Conservation (phyloP, 2,797 vertebrate species). For the Euthynnus affinis region DNA sequence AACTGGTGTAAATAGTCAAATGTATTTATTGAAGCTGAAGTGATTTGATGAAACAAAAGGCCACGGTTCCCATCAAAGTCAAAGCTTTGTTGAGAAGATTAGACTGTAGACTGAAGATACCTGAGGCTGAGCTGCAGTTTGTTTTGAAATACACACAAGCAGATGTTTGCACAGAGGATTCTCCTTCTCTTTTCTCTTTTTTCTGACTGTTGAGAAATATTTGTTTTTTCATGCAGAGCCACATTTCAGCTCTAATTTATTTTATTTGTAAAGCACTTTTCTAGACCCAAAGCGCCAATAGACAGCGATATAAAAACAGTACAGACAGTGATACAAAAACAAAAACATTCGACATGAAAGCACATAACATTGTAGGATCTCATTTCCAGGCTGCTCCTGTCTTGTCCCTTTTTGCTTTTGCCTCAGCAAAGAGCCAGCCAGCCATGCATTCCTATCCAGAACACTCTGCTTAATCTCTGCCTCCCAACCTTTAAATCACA, state of each 20-base stretch:
- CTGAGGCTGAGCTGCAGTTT: constrained; percentile 41
- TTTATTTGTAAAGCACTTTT: too few relatives aligned
- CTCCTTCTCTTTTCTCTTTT: background rate
- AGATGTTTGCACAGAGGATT: constrained; percentile 50
- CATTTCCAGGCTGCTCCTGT: constrained; percentile 60
- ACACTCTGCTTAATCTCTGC: constrained; percentile 79
- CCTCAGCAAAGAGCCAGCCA: constrained; percentile 64
- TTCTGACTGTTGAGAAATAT: constrained; percentile 34
- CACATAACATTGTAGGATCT: constrained; percentile 1
- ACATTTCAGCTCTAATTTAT: constrained; percentile 37
- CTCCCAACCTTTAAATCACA: constrained; percentile 80
- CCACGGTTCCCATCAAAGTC: constrained; percentile 45
- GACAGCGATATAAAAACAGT: too few relatives aligned
- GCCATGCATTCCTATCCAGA: constrained; percentile 81
- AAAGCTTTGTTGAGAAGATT: constrained; percentile 49
- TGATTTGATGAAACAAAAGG: constrained; percentile 49
- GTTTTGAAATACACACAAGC: constrained; percentile 32
- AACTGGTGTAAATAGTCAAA: constrained; percentile 42
- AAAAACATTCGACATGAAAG: too few relatives aligned
- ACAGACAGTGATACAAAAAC: too few relatives aligned
- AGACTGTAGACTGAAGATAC: constrained; percentile 40
- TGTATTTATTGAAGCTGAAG: constrained; percentile 35
- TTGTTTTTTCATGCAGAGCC: constrained; percentile 50
- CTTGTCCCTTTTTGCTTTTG: constrained; percentile 40
- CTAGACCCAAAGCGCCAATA: too few relatives aligned